These are phyloP conservation scores for Kryptolebias marmoratus DNA, from an alignment of 2,113 vertebrate genomes.

Conservation along the genomic window DNA sequence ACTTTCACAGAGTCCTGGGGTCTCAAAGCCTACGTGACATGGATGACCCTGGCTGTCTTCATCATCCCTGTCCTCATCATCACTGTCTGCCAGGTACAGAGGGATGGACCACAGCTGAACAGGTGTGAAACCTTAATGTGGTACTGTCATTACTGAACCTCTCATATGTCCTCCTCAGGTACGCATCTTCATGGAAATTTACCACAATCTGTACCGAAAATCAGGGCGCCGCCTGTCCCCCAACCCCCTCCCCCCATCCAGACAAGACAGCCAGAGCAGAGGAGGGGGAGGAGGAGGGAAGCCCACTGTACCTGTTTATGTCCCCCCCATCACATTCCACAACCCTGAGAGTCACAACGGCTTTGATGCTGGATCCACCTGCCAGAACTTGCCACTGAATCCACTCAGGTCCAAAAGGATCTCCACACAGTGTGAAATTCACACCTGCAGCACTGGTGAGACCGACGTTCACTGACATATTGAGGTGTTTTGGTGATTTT, in stretches of 20 bases:
- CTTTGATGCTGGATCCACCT: slow-evolving; percentile 5
- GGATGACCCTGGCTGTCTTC: slow-evolving; percentile 86
- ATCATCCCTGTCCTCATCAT: slow-evolving; percentile 85
- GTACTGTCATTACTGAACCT: not conserved
- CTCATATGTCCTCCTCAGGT: slow-evolving; percentile 68
- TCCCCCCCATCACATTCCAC: slow-evolving; percentile 25
- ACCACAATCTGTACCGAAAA: slow-evolving; percentile 81
- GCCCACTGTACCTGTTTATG: slow-evolving; percentile 35
- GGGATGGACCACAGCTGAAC: not conserved
- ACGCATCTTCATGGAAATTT: slow-evolving; percentile 88
- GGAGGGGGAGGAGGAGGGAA: slow-evolving; percentile 47
- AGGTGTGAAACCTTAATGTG: not conserved
- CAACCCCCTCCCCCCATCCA: slow-evolving; percentile 47
- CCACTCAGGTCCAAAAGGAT: slow-evolving; percentile 20
- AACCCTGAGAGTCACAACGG: slow-evolving; percentile 2
- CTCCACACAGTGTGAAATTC: not conserved
- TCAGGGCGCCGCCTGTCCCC: slow-evolving; percentile 67
- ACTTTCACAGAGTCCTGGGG: slow-evolving; percentile 85
- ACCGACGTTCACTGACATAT: not conserved
- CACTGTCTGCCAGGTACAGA: slow-evolving; percentile 82
- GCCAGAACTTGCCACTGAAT: slow-evolving; percentile 48
- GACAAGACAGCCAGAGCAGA: slow-evolving; percentile 47
- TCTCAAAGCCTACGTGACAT: slow-evolving; percentile 86
- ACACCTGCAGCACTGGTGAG: slow-evolving; percentile 33
- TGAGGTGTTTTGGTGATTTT: not conserved